Evolutionary conservation across 2,113 vertebrate genomes (phyloP).

Genomic region (Phalacrocorax brasilianus): DNA sequence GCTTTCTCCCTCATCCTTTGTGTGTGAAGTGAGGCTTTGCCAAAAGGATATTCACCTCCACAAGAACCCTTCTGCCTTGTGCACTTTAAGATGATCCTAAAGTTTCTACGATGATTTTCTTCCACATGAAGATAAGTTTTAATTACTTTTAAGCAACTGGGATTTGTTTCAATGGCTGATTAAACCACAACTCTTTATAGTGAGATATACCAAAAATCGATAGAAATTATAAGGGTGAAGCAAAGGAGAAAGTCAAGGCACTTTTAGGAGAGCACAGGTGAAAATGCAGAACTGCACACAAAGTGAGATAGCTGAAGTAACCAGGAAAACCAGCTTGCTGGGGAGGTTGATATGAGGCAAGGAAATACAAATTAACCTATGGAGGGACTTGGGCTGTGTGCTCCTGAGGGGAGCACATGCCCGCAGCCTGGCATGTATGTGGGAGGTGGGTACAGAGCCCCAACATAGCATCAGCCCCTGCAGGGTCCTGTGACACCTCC

Average conservation of each 20-base stretch:
- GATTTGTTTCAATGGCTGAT: background rate
- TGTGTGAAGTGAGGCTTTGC: background rate
- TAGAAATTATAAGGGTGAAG: background rate
- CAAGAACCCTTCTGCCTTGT: background rate
- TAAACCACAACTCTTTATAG: background rate
- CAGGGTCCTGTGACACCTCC: background rate
- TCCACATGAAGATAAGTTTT: background rate
- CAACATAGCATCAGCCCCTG: rapidly evolving
- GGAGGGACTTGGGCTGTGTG: background rate
- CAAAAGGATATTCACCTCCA: background rate
- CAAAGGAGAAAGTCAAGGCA: background rate
- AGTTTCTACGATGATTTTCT: background rate
- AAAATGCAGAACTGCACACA: background rate
- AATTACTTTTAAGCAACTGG: background rate
- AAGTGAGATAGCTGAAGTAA: background rate
- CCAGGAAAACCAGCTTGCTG: background rate
- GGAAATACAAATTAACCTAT: background rate
- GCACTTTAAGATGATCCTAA: background rate
- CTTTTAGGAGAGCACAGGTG: background rate
- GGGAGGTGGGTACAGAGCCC: background rate
- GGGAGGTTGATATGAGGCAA: background rate
- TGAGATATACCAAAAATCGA: background rate
- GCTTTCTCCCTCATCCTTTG: background rate
- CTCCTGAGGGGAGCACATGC: background rate
- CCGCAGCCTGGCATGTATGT: background rate